phyloP scores from a whole-genome alignment of 2,113 vertebrate genomes.

The Erinaceus europaeus region DNA sequence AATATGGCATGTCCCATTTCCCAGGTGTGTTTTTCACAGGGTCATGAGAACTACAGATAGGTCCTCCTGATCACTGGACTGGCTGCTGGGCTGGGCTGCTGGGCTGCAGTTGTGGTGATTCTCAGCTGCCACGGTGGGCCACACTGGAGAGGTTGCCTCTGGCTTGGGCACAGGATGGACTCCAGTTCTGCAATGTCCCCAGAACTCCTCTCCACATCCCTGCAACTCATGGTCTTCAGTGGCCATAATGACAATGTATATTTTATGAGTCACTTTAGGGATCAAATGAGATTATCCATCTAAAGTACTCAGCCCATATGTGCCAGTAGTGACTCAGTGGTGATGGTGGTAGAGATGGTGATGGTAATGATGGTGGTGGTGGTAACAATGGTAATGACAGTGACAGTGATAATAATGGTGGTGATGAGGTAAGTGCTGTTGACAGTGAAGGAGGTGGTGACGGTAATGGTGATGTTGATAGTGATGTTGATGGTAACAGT shows the following conservation, averaged over 20 bases:
- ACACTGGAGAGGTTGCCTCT: no score
- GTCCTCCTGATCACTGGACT: not conserved
- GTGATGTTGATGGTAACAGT: no score
- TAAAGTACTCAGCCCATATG: not conserved
- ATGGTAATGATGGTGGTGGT: not conserved
- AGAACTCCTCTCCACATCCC: not conserved
- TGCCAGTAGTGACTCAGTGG: no score
- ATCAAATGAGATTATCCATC: not conserved
- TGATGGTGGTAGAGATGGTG: not conserved
- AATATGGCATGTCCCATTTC: not conserved
- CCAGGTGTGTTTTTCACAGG: conserved; percentile 1
- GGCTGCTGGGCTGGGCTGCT: not conserved
- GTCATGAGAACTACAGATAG: not conserved
- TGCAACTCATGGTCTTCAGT: accelerated
- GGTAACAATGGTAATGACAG: no score
- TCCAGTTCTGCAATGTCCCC: not conserved
- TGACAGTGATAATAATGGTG: no score
- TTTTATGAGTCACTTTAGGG: not conserved
- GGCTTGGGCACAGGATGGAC: not conserved
- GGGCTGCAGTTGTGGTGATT: no score
- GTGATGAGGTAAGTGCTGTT: no score
- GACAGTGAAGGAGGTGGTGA: no score
- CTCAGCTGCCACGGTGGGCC: no score
- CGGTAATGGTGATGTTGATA: no score
- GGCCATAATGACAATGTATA: not conserved